phyloP scores from a whole-genome alignment of 2,888 invertebrate genomes.

The Sipha maydis region DNA sequence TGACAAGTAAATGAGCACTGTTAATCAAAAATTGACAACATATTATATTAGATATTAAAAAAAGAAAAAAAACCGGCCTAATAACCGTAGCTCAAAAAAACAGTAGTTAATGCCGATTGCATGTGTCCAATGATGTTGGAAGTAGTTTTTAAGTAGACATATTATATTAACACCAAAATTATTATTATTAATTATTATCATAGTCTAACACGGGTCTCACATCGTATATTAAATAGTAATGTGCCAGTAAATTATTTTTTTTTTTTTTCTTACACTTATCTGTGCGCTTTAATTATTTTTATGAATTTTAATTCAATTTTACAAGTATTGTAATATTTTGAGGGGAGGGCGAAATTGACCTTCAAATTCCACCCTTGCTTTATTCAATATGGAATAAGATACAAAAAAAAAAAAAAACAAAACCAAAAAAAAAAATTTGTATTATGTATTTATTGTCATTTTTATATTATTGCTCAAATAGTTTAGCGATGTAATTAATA shows the following conservation, averaged over 20 bases:
- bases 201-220: slow-evolving; percentile 31
- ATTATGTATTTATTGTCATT: too few relatives aligned
- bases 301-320: slow-evolving; percentile 28
- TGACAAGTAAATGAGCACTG: neutral
- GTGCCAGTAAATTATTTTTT: neutral
- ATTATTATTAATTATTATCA: slow-evolving; percentile 14
- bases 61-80: neutral
- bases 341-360: neutral
- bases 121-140: slow-evolving; percentile 40
- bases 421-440: neutral
- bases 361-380: neutral
- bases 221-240: neutral
- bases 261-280: slow-evolving; percentile 9
- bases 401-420: neutral
- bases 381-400: neutral
- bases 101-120: slow-evolving; percentile 51
- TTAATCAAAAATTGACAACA: slow-evolving; percentile 11
- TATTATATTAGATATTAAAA: neutral
- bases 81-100: neutral
- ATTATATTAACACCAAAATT: slow-evolving; percentile 43
- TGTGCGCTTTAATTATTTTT: slow-evolving; percentile 32
- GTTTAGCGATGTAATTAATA: slow-evolving; percentile 41
- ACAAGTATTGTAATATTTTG: neutral
- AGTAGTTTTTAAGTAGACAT: slow-evolving; percentile 36
- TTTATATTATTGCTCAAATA: slow-evolving; percentile 45